Evolutionary conservation across 2,797 vertebrate genomes (phyloP), one percentile per base, ranked within the genome.

Genomic region (Myotis vivesi): DNA sequence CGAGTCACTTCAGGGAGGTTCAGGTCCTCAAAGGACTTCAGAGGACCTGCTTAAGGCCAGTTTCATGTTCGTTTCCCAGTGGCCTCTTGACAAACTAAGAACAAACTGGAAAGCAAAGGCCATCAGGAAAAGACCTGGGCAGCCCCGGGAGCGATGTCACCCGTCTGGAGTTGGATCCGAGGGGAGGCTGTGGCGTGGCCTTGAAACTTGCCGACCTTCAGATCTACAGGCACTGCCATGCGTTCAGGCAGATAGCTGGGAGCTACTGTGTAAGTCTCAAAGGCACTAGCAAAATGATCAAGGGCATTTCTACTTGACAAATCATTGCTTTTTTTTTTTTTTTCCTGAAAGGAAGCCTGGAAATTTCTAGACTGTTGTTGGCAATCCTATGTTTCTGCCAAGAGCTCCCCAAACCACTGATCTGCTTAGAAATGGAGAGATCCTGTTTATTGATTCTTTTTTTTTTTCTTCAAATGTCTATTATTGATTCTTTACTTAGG

Each of bases 91-190:
- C 25, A 53, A 68, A 49, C n/a, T 88, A 25, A 81, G 62, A 83
- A 62, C 59, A 66, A 84, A 17, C n/a, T n/a, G 73, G 62, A 38
- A 87, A 93, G 73, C 28, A 38, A 89, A 75, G 51, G 22, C 59
- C 33, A 38, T 57, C 81, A 23, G 53, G 53, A n/a, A 62, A 81
- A 94, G 68, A 53, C 23, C 13, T 22, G 9, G 38, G 20, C 8
- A 57, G 75, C 41, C 11, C 0, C 0, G 6, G 0, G n/a, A 81
- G 33, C 0, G 0, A 10, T 1, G 3, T 6, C 36, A 1, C 2
- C 28, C 49, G 1, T 4, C 7, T 13, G 75, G 75, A 2, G 19
- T 33, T 57, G 3, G 30, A 46, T 11, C 20, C 3, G n/a, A 55
- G 23, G 57, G 68, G n/a, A 6, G 17, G 6, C 36, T 30, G 8